These are phyloP conservation scores for Enchytraeus crypticus DNA, from an alignment of 2,888 invertebrate species.

Conservation along the genomic window DNA sequence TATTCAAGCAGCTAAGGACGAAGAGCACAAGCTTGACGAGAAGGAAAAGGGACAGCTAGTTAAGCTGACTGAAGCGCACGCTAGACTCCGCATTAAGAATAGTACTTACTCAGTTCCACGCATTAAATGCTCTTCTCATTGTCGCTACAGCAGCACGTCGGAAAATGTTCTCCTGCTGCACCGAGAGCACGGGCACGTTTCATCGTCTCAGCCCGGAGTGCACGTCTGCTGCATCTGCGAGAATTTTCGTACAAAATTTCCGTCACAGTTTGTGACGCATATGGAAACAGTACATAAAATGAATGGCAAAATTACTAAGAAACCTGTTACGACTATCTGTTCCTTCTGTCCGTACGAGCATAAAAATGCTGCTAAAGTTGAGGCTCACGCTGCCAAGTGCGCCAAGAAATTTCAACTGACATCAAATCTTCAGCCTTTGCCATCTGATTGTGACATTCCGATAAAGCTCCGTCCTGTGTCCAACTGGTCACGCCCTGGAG, in stretches of 20 bases:
- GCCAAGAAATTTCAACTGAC: slow-evolving; percentile 13
- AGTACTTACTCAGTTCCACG: slow-evolving; percentile 9
- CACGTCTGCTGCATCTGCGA: slow-evolving; percentile 16
- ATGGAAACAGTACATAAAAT: slow-evolving; percentile 10
- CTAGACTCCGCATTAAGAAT: slow-evolving; percentile 13
- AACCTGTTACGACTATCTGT: slow-evolving; percentile 9
- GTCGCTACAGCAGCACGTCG: slow-evolving; percentile 16
- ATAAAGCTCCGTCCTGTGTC: too few species aligned
- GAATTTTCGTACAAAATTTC: slow-evolving; percentile 11
- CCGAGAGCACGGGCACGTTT: slow-evolving; percentile 22
- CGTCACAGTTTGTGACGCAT: slow-evolving; percentile 15
- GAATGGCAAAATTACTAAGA: slow-evolving; percentile 6
- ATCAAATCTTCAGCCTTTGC: slow-evolving; percentile 17
- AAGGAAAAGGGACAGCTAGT: slow-evolving; percentile 56
- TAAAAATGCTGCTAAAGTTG: slow-evolving; percentile 15
- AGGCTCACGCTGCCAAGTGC: slow-evolving; percentile 13
- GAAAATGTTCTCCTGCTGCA: slow-evolving; percentile 22
- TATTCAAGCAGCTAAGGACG: slow-evolving; percentile 71
- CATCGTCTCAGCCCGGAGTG: slow-evolving; percentile 6
- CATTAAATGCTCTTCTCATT: slow-evolving; percentile 9
- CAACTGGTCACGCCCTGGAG: too few species aligned
- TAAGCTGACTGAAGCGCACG: slow-evolving; percentile 55
- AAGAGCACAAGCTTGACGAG: slow-evolving; percentile 51
- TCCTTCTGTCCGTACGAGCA: slow-evolving; percentile 17
- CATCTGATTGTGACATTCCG: slow-evolving; percentile 18